Evolutionary conservation across 2,888 invertebrate genomes (phyloP).

Genomic region (Mimumesa dahlbomi): DNA sequence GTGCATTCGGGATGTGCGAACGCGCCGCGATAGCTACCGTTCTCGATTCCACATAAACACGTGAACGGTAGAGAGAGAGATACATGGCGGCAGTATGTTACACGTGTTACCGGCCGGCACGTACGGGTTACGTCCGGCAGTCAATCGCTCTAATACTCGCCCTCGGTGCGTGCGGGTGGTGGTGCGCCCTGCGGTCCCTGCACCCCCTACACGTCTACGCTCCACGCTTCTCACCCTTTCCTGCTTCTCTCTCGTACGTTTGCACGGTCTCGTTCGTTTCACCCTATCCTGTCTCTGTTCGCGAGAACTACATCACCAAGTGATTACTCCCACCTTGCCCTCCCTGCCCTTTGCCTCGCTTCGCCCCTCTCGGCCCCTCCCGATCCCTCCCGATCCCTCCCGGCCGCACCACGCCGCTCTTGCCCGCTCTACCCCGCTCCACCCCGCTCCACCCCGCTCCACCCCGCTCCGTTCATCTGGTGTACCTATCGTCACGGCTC

Average conservation of each 20-base stretch:
- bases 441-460: background rate
- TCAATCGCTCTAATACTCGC: slow-evolving; percentile 80
- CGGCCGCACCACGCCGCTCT: too few species aligned
- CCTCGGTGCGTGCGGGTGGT: slow-evolving; percentile 63
- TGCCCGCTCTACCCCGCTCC: slow-evolving; percentile 23
- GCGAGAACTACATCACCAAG: slow-evolving; percentile 77
- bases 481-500: background rate
- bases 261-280: background rate
- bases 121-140: slow-evolving; percentile 79
- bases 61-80: slow-evolving; percentile 74
- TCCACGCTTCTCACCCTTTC: slow-evolving; percentile 16
- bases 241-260: slow-evolving; percentile 18
- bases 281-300: slow-evolving; percentile 42
- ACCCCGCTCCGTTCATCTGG: background rate
- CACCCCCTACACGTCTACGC: background rate
- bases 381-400: too few species aligned
- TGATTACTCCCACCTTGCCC: slow-evolving; percentile 76
- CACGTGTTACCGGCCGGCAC: slow-evolving; percentile 79
- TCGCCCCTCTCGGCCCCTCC: too few species aligned
- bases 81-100: slow-evolving; percentile 79
- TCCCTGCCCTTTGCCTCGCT: slow-evolving; percentile 17
- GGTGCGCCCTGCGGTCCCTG: slow-evolving; percentile 50
- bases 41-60: slow-evolving; percentile 72
- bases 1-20: slow-evolving; percentile 28
- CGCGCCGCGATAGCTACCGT: slow-evolving; percentile 63